Percentiles rank a stretch among this genome's conserved stretches.
Conservation (phyloP, 1,140 invertebrate genomes). For the Drosophila setifemur region DNA sequence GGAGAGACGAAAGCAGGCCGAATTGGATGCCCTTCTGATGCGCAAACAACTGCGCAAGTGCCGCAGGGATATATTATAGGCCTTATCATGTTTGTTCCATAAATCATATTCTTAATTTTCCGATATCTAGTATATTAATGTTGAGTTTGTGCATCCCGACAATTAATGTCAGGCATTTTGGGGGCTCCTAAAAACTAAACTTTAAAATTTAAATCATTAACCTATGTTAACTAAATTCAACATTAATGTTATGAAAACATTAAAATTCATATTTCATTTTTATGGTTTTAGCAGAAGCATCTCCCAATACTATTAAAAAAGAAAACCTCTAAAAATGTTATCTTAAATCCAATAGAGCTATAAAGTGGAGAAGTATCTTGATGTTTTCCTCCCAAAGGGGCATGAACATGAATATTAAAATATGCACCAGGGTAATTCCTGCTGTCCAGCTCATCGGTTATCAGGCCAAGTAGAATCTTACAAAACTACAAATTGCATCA, state of each 20-base stretch:
- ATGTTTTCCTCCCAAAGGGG: neutral
- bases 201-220: neutral
- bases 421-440: constrained; percentile 8
- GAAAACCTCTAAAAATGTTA: neutral
- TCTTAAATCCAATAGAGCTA: neutral
- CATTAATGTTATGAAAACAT: neutral
- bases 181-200: too few species aligned
- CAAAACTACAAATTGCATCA: constrained; percentile 59
- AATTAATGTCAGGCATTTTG: too few species aligned
- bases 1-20: constrained; percentile 60
- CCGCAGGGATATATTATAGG: constrained; percentile 67
- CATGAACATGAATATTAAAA: too few species aligned
- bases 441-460: constrained; percentile 21
- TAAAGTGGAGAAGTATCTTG: neutral
- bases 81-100: neutral
- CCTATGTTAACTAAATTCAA: neutral
- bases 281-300: too few species aligned
- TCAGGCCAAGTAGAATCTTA: constrained; percentile 38
- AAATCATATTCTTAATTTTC: neutral
- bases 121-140: neutral
- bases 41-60: constrained; percentile 75
- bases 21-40: constrained; percentile 51
- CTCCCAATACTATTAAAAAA: neutral
- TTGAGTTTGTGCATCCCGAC: too few species aligned
- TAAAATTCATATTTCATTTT: too few species aligned